Evolutionary conservation across 2,113 vertebrate species (phyloP).

Genomic region (Mionectes macconnelli): DNA sequence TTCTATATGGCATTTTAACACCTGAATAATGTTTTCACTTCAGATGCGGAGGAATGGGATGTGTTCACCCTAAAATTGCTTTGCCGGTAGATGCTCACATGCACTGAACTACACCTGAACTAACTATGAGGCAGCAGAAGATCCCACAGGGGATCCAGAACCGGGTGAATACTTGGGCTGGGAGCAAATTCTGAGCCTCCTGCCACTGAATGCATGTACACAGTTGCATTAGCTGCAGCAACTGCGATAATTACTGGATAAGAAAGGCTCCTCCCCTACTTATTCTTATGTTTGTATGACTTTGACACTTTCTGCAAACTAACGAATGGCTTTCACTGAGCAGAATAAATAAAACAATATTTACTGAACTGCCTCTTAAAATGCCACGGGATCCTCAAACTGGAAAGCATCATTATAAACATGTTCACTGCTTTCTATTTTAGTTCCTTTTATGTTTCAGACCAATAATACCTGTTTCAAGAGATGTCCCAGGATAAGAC

Average conservation of each 20-base stretch:
- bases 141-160: not conserved
- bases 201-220: rapidly evolving
- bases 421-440: not conserved
- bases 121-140: not conserved
- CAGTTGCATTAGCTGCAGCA: not conserved
- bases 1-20: not conserved
- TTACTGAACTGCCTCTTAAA: not conserved
- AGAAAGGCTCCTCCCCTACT: not conserved
- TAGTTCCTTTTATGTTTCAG: not conserved
- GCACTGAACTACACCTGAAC: not conserved
- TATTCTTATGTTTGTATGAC: not conserved
- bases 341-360: not conserved
- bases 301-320: not conserved
- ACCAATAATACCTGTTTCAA: not conserved
- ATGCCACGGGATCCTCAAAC: not conserved
- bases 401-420: not conserved
- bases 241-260: not conserved
- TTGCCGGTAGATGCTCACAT: not conserved
- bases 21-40: not conserved
- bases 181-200: not conserved
- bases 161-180: not conserved
- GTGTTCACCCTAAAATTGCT: not conserved
- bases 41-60: not conserved
- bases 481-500: not conserved
- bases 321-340: not conserved